phyloP scores from a whole-genome alignment of 2,113 vertebrate species.

The Gulo gulo region DNA sequence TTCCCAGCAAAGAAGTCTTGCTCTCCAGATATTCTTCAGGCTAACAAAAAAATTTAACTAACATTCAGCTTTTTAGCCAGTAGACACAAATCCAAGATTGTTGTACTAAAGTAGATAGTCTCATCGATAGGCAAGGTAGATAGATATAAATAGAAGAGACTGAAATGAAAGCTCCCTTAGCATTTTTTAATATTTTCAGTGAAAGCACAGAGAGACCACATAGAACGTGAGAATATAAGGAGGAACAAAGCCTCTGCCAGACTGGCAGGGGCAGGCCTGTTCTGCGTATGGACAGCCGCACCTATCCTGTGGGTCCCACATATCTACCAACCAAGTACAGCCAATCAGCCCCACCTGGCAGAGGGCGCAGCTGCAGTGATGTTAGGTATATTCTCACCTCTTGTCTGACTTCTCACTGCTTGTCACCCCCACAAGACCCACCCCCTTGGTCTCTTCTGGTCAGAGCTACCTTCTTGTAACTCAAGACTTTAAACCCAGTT shows the following conservation, averaged over 20 bases:
- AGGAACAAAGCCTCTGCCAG: background rate
- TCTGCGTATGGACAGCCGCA: background rate
- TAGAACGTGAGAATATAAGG: background rate
- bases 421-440: background rate
- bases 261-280: accelerated
- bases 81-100: background rate
- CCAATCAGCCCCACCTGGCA: background rate
- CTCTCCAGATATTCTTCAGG: background rate
- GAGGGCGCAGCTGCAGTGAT: background rate
- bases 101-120: background rate
- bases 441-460: background rate
- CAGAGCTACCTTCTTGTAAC: background rate
- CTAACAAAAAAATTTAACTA: background rate
- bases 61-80: background rate
- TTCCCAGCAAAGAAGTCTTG: background rate
- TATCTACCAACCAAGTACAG: background rate
- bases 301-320: background rate
- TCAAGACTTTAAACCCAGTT: background rate
- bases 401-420: background rate
- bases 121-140: background rate
- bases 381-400: background rate
- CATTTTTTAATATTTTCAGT: background rate
- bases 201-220: background rate
- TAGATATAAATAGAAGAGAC: background rate
- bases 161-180: background rate